Evolutionary conservation across 1,140 invertebrate species (phyloP).

Genomic region (Augochlora pura): DNA sequence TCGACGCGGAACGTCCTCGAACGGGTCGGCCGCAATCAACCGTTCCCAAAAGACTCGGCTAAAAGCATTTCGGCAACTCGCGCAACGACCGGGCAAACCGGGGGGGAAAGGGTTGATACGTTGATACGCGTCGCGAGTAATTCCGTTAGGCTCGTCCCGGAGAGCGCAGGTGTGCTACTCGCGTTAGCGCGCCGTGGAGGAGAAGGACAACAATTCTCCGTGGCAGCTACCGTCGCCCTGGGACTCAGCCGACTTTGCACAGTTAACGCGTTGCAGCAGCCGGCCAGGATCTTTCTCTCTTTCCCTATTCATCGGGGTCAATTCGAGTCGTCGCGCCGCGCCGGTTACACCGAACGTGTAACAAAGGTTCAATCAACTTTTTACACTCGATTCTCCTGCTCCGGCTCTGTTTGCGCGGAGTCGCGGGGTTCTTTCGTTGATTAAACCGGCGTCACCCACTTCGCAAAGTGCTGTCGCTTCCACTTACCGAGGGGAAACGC

Average conservation of each 20-base stretch:
- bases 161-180: neutral
- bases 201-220: constrained; percentile 8
- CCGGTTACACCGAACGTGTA: neutral
- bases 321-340: too few relatives aligned
- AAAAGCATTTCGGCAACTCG: neutral
- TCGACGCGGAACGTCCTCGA: neutral
- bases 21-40: neutral
- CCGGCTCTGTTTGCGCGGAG: neutral
- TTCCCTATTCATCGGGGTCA: too few relatives aligned
- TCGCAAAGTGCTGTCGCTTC: too few relatives aligned
- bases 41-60: neutral
- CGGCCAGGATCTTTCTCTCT: too few relatives aligned
- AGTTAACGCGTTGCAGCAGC: too few relatives aligned
- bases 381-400: neutral
- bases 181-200: neutral
- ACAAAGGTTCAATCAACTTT: neutral
- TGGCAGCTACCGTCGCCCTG: neutral
- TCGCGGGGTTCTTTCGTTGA: too few relatives aligned
- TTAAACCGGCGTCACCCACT: too few relatives aligned
- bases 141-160: constrained; percentile 7
- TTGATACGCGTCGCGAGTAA: neutral
- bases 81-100: too few relatives aligned
- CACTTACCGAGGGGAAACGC: too few relatives aligned
- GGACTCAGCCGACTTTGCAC: neutral
- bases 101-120: neutral